A percentile compares a stretch with the other conserved stretches of the same genome.
Evolutionary conservation across 2,888 invertebrate genomes (phyloP).

Genomic region (Eurytoma californica): DNA sequence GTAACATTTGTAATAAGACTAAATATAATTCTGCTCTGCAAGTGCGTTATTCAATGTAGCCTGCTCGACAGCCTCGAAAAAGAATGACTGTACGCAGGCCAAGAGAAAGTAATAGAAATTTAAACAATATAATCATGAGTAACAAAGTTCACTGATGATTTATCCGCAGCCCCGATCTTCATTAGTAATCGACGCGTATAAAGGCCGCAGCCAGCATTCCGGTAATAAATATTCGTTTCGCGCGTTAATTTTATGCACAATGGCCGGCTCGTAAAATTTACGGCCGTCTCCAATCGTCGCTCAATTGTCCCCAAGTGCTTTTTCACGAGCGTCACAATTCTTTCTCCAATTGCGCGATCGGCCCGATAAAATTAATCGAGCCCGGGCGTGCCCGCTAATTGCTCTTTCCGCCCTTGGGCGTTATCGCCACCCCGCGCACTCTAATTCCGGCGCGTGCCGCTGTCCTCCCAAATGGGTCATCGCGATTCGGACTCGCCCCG

Average conservation of each 20-base stretch:
- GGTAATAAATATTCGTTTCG: constrained; percentile 1
- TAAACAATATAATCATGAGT: too few species aligned
- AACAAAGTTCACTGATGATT: background rate
- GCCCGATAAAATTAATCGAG: constrained; percentile 33
- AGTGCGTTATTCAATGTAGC: too few species aligned
- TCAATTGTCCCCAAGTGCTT: constrained; percentile 5
- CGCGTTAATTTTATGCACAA: constrained; percentile 17
- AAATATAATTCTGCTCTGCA: too few species aligned
- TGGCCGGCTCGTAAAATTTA: background rate
- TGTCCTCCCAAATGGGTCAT: constrained; percentile 29
- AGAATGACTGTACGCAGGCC: too few species aligned
- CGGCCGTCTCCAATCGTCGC: background rate
- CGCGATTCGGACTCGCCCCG: background rate
- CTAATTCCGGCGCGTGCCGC: constrained; percentile 31
- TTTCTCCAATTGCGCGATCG: background rate
- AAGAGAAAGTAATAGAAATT: too few species aligned
- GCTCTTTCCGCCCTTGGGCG: background rate
- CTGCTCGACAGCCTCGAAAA: too few species aligned
- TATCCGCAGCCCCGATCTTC: background rate
- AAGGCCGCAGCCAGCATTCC: background rate
- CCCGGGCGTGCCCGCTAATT: background rate
- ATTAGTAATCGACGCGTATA: background rate
- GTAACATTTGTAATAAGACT: too few species aligned
- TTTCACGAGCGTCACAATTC: background rate
- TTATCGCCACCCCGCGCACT: background rate